Evolutionary conservation across 2,888 invertebrate genomes (phyloP).

Genomic region (Phaonia tiefii): DNA sequence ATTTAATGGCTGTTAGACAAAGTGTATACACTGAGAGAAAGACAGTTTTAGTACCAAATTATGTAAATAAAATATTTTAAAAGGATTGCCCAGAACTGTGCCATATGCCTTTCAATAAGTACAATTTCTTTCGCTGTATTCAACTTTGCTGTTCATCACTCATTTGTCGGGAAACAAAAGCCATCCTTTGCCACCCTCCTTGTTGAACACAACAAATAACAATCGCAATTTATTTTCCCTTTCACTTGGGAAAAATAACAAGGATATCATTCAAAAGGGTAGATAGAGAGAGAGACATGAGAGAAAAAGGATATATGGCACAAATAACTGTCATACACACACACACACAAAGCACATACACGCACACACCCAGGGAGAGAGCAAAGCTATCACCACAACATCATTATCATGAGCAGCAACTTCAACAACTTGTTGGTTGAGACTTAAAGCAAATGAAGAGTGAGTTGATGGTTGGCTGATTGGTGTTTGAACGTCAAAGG

Average conservation of each 20-base stretch:
- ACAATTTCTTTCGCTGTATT: neutral
- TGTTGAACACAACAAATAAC: conserved; percentile 7
- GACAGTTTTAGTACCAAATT: too few species aligned
- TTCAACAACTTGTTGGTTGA: conserved; percentile 11
- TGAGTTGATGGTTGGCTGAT: neutral
- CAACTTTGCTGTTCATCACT: neutral
- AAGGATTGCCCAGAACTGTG: neutral
- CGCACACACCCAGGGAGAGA: neutral
- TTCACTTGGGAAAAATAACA: neutral
- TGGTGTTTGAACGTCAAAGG: neutral
- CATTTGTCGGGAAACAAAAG: neutral
- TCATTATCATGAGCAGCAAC: conserved; percentile 5
- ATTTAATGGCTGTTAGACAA: neutral
- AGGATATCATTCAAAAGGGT: neutral
- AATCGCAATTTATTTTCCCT: conserved; percentile 14
- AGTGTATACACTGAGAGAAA: neutral
- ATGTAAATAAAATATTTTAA: too few species aligned
- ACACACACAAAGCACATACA: neutral
- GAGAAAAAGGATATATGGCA: neutral
- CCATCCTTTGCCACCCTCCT: neutral
- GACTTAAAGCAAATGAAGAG: neutral
- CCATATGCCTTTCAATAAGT: too few species aligned
- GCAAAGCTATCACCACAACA: neutral
- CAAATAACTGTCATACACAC: conserved; percentile 5
- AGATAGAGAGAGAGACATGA: neutral